phyloP scores from a whole-genome alignment of 2,888 invertebrate species.

The Agonopterix arenella region DNA sequence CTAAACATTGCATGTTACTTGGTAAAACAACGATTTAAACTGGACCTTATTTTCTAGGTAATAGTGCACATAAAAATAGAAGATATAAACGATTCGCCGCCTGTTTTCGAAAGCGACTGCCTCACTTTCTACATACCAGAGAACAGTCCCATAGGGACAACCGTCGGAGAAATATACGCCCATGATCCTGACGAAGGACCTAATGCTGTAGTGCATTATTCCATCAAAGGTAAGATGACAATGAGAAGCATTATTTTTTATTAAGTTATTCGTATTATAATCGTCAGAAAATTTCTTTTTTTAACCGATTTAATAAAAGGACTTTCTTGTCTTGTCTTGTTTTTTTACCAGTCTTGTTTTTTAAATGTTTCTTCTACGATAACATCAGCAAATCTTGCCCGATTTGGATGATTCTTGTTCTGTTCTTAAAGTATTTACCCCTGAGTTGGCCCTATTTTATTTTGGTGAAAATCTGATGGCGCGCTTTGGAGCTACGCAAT shows the following conservation, averaged over 20 bases:
- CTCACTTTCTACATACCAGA: conserved; percentile 93
- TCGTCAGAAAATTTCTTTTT: neutral
- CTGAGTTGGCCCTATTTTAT: too few species aligned
- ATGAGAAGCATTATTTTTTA: neutral
- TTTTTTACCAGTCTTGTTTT: neutral
- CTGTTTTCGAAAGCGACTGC: conserved; percentile 91
- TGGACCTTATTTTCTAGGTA: conserved; percentile 51
- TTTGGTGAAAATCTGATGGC: too few species aligned
- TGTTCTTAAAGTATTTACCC: too few species aligned
- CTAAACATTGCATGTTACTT: neutral
- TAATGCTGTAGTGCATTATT: conserved; percentile 95
- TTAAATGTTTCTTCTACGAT: too few species aligned
- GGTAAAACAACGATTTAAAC: neutral
- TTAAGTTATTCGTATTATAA: neutral
- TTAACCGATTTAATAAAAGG: neutral
- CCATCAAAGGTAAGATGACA: conserved; percentile 84
- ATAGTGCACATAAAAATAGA: conserved; percentile 89
- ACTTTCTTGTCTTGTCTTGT: too few species aligned
- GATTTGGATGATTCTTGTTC: too few species aligned
- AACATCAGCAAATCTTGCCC: too few species aligned
- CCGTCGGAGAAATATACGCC: conserved; percentile 93
- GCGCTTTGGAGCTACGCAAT: too few species aligned
- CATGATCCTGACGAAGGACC: conserved; percentile 95
- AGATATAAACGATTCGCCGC: conserved; percentile 94
- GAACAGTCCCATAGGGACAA: conserved; percentile 97